A percentile compares a stretch with the other conserved stretches of the same genome.
Evolutionary conservation across 2,113 vertebrate genomes (phyloP).

Genomic region (Periophthalmus modestus): DNA sequence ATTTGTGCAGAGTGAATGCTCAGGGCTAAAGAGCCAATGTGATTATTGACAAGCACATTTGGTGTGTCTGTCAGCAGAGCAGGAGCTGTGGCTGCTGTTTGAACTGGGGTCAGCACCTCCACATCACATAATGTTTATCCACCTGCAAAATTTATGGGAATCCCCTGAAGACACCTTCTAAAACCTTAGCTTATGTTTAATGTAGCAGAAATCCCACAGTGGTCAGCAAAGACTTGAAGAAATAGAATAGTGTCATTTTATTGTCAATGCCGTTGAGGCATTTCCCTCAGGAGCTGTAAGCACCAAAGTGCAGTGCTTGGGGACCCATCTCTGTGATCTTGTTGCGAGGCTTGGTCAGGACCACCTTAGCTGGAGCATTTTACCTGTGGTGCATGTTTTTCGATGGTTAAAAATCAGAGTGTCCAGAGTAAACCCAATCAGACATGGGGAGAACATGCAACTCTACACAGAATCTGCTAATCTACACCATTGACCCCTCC

Average conservation of each 20-base stretch:
- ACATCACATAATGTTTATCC: not conserved
- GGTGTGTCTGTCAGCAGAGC: not conserved
- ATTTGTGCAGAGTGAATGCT: not conserved
- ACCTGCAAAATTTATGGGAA: not conserved
- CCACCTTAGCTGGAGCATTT: no score
- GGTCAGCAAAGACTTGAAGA: not conserved
- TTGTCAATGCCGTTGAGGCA: no score
- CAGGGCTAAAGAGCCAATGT: not conserved
- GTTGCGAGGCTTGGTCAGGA: no score
- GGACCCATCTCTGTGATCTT: no score
- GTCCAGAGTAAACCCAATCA: no score
- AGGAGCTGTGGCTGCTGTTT: not conserved
- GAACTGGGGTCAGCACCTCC: not conserved
- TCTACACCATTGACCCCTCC: no score
- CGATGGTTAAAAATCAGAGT: no score
- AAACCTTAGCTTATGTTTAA: not conserved
- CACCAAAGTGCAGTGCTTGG: no score
- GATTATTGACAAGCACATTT: not conserved
- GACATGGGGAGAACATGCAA: no score
- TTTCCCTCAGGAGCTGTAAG: no score
- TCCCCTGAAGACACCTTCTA: not conserved
- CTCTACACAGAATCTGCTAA: no score
- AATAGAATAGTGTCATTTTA: not conserved
- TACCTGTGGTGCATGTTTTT: no score
- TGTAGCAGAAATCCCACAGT: not conserved